These are phyloP conservation scores for Phainopepla nitens DNA, from an alignment of 2,113 vertebrate species.

Conservation along the genomic window DNA sequence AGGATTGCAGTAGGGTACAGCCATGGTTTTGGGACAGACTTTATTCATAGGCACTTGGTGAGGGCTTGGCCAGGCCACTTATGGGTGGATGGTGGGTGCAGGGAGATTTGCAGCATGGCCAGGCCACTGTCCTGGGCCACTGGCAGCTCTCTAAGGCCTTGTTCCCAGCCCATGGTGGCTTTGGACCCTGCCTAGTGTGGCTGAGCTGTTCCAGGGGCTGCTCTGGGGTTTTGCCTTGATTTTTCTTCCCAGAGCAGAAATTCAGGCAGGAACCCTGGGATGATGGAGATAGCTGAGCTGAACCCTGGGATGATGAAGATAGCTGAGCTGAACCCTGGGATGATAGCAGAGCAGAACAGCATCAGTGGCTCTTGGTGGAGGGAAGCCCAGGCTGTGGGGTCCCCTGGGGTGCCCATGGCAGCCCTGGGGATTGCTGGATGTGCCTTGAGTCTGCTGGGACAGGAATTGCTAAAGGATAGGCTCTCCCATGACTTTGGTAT, in stretches of 20 bases:
- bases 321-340: not conserved
- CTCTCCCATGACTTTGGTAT: not conserved
- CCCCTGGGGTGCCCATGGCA: not conserved
- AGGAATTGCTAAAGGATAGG: not conserved
- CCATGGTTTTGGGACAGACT: not conserved
- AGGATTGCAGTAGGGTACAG: not conserved
- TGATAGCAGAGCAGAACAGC: not conserved
- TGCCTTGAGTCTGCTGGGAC: not conserved
- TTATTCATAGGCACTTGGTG: not conserved
- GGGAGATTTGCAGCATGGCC: not conserved
- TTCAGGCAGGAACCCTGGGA: not conserved
- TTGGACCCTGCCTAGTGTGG: not conserved
- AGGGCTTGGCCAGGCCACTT: not conserved
- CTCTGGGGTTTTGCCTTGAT: not conserved
- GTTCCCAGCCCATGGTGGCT: fast-evolving
- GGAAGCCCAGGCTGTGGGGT: not conserved
- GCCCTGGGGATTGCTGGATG: not conserved
- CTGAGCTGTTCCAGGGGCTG: not conserved
- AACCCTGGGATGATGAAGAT: not conserved
- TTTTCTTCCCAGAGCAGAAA: not conserved
- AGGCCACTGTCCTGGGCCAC: not conserved
- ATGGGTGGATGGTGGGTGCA: not conserved
- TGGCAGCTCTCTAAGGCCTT: not conserved
- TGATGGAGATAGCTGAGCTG: fast-evolving
- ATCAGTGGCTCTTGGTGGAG: fast-evolving